A percentile compares a stretch with the other conserved stretches of the same genome.
Conservation (phyloP, 2,113 vertebrate species). For the Pygoscelis adeliae region DNA sequence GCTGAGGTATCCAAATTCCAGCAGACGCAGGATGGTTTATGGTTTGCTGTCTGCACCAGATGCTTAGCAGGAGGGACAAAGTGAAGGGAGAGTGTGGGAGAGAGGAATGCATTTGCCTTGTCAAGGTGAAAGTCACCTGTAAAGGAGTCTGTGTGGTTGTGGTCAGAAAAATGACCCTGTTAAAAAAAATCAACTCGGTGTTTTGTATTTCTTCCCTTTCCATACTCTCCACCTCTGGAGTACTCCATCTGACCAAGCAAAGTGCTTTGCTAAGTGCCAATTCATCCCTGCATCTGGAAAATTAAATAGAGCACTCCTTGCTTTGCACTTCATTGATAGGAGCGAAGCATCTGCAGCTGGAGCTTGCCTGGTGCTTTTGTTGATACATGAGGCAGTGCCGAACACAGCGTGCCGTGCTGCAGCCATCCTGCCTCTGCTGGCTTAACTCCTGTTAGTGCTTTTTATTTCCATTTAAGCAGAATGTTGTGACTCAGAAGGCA, state of each 20-base stretch:
- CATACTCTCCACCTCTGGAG: not conserved
- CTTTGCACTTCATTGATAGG: not conserved
- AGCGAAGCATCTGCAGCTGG: not conserved
- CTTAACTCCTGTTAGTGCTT: not conserved
- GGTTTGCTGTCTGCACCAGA: not conserved
- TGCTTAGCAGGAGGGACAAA: not conserved
- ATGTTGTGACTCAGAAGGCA: not conserved
- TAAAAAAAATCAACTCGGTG: not conserved
- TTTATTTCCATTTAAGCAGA: not conserved
- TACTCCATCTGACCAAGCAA: not conserved
- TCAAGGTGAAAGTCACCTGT: not conserved
- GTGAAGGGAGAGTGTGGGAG: not conserved
- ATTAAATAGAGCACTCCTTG: not conserved
- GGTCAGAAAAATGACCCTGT: not conserved
- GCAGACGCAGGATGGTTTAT: not conserved
- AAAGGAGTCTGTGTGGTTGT: not conserved
- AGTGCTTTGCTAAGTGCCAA: not conserved
- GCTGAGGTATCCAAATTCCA: not conserved
- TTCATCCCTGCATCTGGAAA: not conserved
- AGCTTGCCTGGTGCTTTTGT: not conserved
- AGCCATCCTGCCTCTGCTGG: not conserved
- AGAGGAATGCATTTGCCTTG: not conserved
- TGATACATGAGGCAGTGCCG: accelerated
- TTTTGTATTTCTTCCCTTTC: not conserved
- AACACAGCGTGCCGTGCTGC: accelerated